Evolutionary conservation across 2,797 vertebrate genomes (phyloP).

Genomic region (Streptopelia turtur): DNA sequence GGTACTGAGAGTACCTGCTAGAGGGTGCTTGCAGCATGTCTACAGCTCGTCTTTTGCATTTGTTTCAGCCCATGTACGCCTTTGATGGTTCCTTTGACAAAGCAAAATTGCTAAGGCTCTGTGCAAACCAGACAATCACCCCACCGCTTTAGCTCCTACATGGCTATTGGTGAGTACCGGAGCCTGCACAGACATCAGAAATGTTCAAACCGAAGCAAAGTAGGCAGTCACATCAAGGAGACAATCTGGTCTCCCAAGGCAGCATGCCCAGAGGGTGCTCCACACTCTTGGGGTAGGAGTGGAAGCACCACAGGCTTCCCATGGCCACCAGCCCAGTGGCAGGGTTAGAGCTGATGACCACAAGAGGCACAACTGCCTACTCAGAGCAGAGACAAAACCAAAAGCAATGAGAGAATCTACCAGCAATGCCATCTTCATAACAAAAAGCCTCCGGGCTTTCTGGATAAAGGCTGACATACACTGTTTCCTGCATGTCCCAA

Average conservation of each 20-base stretch:
- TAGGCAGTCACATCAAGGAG: accelerated
- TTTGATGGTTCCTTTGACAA: neutral
- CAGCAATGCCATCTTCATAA: neutral
- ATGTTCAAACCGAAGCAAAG: neutral
- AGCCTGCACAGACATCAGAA: neutral
- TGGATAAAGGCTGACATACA: neutral
- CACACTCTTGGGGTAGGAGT: accelerated
- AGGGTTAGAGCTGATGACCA: neutral
- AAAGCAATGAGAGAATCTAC: neutral
- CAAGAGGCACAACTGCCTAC: neutral
- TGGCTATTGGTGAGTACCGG: neutral
- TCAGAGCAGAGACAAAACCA: neutral
- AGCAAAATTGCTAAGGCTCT: neutral
- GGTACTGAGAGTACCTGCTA: neutral
- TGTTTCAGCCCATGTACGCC: neutral
- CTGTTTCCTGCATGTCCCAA: neutral
- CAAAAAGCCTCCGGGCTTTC: neutral
- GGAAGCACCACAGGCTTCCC: neutral
- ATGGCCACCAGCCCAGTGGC: accelerated
- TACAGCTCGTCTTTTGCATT: neutral
- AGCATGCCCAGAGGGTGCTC: neutral
- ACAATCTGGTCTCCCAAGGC: neutral
- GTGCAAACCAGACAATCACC: neutral
- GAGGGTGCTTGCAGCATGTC: neutral
- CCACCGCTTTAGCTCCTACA: accelerated